A percentile compares a stretch with the other conserved stretches of the same genome.
Conservation (phyloP, 2,113 vertebrate species). For the Sterrhoptilus dennistouni region DNA sequence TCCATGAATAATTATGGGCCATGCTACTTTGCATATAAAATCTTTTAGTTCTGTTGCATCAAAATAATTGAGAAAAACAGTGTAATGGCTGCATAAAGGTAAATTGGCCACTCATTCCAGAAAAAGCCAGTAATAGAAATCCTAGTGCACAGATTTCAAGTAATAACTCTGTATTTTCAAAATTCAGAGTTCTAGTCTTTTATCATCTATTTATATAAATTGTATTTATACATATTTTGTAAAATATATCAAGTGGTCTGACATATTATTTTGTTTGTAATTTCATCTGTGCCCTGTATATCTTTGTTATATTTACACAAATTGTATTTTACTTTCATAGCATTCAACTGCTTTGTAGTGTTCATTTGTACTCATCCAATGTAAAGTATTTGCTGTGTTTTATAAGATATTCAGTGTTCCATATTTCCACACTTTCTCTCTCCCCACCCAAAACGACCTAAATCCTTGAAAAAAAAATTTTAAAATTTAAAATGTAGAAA, state of each 20-base stretch:
- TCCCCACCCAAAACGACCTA: background rate
- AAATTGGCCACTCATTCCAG: background rate
- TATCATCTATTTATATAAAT: background rate
- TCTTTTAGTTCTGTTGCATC: background rate
- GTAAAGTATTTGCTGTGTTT: background rate
- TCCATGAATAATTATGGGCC: background rate
- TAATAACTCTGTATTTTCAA: background rate
- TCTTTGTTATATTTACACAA: background rate
- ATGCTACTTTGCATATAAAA: background rate
- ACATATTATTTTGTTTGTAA: background rate
- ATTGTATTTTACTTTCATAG: background rate
- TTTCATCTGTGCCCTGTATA: background rate
- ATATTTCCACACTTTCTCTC: background rate
- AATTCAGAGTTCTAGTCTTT: background rate
- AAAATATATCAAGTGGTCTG: background rate
- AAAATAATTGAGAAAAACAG: background rate
- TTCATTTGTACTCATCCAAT: background rate
- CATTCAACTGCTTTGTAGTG: background rate
- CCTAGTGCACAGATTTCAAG: rapidly evolving
- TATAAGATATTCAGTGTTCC: background rate
- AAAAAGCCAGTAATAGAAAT: background rate
- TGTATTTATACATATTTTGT: background rate
- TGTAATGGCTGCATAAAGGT: background rate
- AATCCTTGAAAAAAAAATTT: background rate
- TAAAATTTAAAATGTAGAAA: background rate